These are phyloP conservation scores for Caenorhabditis plicata DNA, from an alignment of 2,888 invertebrate genomes.

Conservation along the genomic window DNA sequence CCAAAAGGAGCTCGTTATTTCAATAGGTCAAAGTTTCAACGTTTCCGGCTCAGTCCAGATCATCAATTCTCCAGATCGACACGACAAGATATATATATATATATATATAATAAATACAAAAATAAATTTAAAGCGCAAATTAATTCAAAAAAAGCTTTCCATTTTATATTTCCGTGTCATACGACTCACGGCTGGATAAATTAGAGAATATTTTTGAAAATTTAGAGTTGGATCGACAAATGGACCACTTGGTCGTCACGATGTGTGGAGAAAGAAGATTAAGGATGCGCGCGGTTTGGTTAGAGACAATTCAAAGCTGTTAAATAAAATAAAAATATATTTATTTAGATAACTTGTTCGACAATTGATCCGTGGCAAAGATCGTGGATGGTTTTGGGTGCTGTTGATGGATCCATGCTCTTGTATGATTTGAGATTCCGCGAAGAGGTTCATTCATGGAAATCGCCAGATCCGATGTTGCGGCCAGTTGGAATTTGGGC, in stretches of 20 bases:
- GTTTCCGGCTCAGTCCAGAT: too few species aligned
- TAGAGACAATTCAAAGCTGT: background rate
- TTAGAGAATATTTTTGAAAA: too few species aligned
- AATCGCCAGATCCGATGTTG: conserved; percentile 13
- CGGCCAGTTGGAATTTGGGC: conserved; percentile 17
- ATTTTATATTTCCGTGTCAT: too few species aligned
- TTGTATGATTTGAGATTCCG: conserved; percentile 57
- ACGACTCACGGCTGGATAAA: too few species aligned
- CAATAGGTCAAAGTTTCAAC: too few species aligned
- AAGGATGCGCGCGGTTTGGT: conserved; percentile 29
- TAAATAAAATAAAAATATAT: too few species aligned
- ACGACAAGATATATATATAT: too few species aligned
- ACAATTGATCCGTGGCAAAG: conserved; percentile 56
- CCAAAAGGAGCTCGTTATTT: too few species aligned
- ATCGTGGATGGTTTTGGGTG: conserved; percentile 58
- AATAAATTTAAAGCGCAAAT: too few species aligned
- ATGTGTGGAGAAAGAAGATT: conserved; percentile 37
- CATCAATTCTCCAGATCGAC: too few species aligned
- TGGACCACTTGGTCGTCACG: conserved; percentile 36
- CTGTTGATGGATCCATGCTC: conserved; percentile 29
- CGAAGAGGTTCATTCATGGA: conserved; percentile 30
- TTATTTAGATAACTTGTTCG: conserved; percentile 46
- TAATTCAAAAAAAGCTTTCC: too few species aligned
- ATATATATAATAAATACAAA: too few species aligned
- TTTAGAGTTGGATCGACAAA: conserved; percentile 18